Percentiles rank a stretch among this genome's conserved stretches.
Conservation (phyloP, 2,797 vertebrate genomes). For the Syndactyla subalaris region DNA sequence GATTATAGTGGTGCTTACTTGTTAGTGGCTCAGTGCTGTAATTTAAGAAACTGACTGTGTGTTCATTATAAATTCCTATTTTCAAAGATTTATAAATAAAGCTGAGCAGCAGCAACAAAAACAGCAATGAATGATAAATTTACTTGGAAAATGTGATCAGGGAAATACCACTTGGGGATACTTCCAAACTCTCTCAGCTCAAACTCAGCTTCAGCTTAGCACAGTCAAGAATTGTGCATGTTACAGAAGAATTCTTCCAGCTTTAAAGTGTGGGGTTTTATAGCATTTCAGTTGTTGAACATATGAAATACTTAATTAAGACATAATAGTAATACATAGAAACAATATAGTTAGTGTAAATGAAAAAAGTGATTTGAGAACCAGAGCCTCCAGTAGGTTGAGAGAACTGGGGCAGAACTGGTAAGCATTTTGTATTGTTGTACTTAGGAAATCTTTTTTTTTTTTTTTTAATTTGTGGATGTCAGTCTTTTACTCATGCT, state of each 20-base stretch:
- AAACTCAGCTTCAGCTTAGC: not conserved
- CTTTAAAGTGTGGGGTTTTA: not conserved
- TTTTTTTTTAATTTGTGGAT: not conserved
- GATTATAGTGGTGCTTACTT: constrained; percentile 52
- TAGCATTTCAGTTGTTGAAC: not conserved
- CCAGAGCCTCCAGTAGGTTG: not conserved
- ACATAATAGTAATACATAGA: not conserved
- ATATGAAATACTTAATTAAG: not conserved
- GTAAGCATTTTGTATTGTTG: not conserved
- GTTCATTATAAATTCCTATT: constrained; percentile 43
- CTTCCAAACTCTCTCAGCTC: constrained; percentile 29
- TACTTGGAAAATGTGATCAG: not conserved
- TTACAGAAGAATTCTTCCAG: not conserved
- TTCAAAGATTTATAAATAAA: constrained; percentile 53
- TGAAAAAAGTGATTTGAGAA: not conserved
- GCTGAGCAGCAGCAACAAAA: constrained; percentile 4
- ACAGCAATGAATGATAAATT: not conserved
- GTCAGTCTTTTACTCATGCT: not conserved
- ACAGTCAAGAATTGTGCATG: not conserved
- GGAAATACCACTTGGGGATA: constrained; percentile 3
- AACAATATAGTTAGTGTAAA: not conserved
- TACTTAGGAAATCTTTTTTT: not conserved
- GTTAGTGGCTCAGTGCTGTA: constrained; percentile 19
- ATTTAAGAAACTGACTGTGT: constrained; percentile 50
- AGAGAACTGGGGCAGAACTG: not conserved